Evolutionary conservation across 2,797 vertebrate species (phyloP), one percentile per base, ranked within the genome.

Genomic region (Falco columbarius): DNA sequence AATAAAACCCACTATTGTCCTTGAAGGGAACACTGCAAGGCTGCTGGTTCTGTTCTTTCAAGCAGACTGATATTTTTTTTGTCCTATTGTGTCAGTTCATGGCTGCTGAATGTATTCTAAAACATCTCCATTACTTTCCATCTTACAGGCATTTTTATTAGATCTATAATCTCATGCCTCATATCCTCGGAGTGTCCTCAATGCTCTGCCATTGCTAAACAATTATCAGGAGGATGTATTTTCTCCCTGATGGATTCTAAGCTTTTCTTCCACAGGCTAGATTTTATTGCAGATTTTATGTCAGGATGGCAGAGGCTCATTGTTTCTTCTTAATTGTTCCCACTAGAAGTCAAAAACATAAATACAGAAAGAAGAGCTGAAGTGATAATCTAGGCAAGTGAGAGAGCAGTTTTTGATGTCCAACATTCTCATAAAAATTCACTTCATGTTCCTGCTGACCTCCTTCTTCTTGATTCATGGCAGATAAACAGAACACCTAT

Each of bases 101-200:
- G 67, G 40, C 38, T 84, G 67, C 83, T 93, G 83, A 94, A 89
- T 67, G n/a, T 77, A 82, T 93, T 90, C 90, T 91, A 86, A 95
- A 97, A 86, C 83, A 89, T 94, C 94, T 95, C 94, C 94, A 87
- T 96, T 95, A 93, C 90, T 84, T 92, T 94, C 86, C 77, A 18
- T 89, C 95, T 95, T 92, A 93, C 81, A 77, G 92, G 77, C 86
- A 51, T 96, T 97, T 96, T 96, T 94, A 95, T 91, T 92, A 89
- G 88, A 82, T 80, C 71, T 89, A 71, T 87, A 95, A 94, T 97
- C 86, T 93, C 88, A 93, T 92, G 97, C 88, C 74, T 96, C 81
- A 87, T 92, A 92, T 90, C 74, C 83, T 92, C 81, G 71, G 76
- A 93, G 62, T 30, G 44, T 96, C 76, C 61, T 95, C 95, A 74